Evolutionary conservation across 2,888 invertebrate genomes (phyloP).

Genomic region (Oligia strigilis): DNA sequence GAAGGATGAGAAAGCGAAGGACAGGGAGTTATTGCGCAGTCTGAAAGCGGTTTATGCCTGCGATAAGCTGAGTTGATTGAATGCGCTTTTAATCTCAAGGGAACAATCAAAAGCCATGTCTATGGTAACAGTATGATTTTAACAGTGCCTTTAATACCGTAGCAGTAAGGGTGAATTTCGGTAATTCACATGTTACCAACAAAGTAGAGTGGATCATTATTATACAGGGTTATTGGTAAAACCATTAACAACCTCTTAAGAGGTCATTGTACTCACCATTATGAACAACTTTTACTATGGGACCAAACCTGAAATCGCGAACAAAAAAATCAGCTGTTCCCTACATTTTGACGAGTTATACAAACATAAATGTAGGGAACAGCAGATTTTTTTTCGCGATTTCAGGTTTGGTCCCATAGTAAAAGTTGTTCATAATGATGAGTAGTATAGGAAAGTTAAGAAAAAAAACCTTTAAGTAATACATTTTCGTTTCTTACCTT

Average conservation of each 20-base stretch:
- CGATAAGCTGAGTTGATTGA: neutral
- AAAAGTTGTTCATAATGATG: no score
- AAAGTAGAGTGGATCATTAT: neutral
- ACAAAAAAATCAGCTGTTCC: no score
- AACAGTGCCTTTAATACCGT: neutral
- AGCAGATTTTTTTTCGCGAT: no score
- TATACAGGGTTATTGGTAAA: no score
- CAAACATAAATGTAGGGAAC: no score
- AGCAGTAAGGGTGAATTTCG: neutral
- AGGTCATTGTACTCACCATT: no score
- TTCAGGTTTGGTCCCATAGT: no score
- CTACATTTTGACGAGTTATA: no score
- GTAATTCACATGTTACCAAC: neutral
- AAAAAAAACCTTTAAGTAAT: neutral
- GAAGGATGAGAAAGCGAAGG: neutral
- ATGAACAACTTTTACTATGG: no score
- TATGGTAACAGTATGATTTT: neutral
- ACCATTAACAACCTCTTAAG: no score
- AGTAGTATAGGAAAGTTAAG: neutral
- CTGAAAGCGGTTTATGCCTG: neutral
- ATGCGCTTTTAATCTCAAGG: neutral
- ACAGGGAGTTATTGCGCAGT: neutral
- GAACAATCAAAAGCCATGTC: neutral
- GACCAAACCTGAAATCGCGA: no score
- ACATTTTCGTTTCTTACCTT: conserved; percentile 78